These are phyloP conservation scores for Syrrhaptes paradoxus DNA, from an alignment of 2,113 vertebrate species.

Conservation along the genomic window DNA sequence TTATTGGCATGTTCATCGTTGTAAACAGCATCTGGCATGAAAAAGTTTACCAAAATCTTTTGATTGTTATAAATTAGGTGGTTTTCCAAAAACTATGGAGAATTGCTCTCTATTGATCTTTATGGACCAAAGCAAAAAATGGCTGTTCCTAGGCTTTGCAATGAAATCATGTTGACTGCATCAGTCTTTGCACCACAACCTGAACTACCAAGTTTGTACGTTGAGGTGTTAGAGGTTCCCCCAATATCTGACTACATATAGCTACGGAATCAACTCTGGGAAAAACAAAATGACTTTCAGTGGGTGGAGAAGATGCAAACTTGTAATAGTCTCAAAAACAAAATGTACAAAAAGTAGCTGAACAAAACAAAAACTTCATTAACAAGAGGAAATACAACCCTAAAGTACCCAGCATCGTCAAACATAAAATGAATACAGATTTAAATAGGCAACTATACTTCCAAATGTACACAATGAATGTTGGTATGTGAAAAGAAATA, in stretches of 20 bases:
- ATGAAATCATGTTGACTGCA: slow-evolving; percentile 69
- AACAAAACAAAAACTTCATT: slow-evolving; percentile 70
- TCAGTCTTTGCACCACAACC: slow-evolving; percentile 63
- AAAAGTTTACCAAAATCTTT: slow-evolving; percentile 84
- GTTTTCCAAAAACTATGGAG: slow-evolving; percentile 72
- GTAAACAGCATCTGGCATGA: slow-evolving; percentile 94
- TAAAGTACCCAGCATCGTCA: slow-evolving; percentile 71
- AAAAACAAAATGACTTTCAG: slow-evolving; percentile 67
- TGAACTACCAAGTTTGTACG: slow-evolving; percentile 61
- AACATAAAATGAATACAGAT: slow-evolving; percentile 68
- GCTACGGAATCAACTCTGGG: slow-evolving; percentile 66
- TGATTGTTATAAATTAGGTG: slow-evolving; percentile 84
- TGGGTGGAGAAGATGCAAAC: slow-evolving; percentile 69
- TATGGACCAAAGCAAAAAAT: slow-evolving; percentile 72
- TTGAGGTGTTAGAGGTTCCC: slow-evolving; percentile 63
- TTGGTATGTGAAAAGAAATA: slow-evolving; percentile 69
- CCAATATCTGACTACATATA: slow-evolving; percentile 65
- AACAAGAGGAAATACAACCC: slow-evolving; percentile 70
- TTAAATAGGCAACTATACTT: slow-evolving; percentile 70
- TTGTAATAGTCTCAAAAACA: slow-evolving; percentile 63
- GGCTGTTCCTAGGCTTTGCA: slow-evolving; percentile 69
- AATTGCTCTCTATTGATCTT: slow-evolving; percentile 73
- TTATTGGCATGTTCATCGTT: slow-evolving; percentile 96
- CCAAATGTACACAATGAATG: slow-evolving; percentile 68
- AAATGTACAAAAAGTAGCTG: slow-evolving; percentile 72